Conservation (phyloP, 2,888 invertebrate species). For the Apamea epomidion region DNA sequence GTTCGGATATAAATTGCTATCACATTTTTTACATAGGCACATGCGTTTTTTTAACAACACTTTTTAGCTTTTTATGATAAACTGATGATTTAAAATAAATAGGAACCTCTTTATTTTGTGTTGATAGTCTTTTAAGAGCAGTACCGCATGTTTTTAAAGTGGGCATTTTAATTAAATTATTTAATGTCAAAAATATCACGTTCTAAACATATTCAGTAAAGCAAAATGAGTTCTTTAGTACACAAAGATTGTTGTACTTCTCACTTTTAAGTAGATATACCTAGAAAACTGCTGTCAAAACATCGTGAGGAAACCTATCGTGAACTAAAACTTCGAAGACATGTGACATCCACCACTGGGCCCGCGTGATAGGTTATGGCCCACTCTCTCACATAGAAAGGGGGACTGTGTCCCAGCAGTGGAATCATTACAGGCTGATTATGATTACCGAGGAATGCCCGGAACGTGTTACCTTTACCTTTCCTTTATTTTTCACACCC, state of each 20-base stretch:
- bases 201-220: background rate
- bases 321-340: background rate
- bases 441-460: background rate
- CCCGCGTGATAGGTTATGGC: background rate
- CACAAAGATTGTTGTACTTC: background rate
- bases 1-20: constrained; percentile 50
- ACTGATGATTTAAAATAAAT: constrained; percentile 46
- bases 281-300: background rate
- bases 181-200: background rate
- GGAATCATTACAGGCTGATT: background rate
- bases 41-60: constrained; percentile 22
- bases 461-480: background rate
- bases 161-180: background rate
- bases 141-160: background rate
- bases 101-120: constrained; percentile 45
- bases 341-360: background rate
- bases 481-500: background rate
- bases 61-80: constrained; percentile 41
- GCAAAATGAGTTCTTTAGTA: background rate
- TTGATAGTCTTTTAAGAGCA: constrained; percentile 20
- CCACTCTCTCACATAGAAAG: background rate
- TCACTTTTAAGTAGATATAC: no score
- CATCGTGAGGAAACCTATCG: background rate
- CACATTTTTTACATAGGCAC: constrained; percentile 45
- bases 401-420: no score